Evolutionary conservation across 1,140 invertebrate species (phyloP), one percentile per base, ranked within the genome.

Genomic region (Contarinia nasturtii): DNA sequence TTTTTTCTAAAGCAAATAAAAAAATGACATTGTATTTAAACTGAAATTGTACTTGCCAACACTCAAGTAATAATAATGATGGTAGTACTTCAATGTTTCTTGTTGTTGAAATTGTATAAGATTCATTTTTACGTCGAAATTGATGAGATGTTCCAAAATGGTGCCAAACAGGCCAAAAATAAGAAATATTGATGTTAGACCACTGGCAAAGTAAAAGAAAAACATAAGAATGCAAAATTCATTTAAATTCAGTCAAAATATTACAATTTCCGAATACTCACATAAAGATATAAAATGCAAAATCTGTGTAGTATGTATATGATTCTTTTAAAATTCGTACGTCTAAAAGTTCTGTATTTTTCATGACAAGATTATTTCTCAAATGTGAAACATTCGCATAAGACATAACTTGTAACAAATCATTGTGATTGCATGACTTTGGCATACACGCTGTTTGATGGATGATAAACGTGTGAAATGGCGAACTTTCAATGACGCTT

Each of bases 381-480:
- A 43, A 21, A 20, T 43, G n/a, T 21, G 41, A 18, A 4, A 43
- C 11, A 7, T 15, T n/a, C 11, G n/a, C 2, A 19, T 43, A 43
- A 7, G 43, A 44, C 43, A 44, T 44, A 22, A 44, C 43, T 44
- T 44, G 43, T 2, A 27, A 2, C n/a, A 44, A 33, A 44, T 44
- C 43, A 7, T 11, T 2, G 14, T 33, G 14, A 11, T 10, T 33
- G 22, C 43, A 44, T 8, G 43, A 44, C 22, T 33, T 11, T 15
- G 43, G 43, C 22, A 44, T n/a, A n/a, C 43, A 44, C 12, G 17
- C 43, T 7, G 14, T 27, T 33, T 22, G 20, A 18, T 18, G n/a
- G 18, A 43, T 43, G 18, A 18, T 20, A 43, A 5, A 11, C 4
- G 18, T 21, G 20, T n/a, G 17, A 2, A 43, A 7, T 21, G 41